Evolutionary conservation across 2,888 invertebrate genomes (phyloP), one percentile per base, ranked within the genome.

Genomic region (Nesidiocoris tenuis): DNA sequence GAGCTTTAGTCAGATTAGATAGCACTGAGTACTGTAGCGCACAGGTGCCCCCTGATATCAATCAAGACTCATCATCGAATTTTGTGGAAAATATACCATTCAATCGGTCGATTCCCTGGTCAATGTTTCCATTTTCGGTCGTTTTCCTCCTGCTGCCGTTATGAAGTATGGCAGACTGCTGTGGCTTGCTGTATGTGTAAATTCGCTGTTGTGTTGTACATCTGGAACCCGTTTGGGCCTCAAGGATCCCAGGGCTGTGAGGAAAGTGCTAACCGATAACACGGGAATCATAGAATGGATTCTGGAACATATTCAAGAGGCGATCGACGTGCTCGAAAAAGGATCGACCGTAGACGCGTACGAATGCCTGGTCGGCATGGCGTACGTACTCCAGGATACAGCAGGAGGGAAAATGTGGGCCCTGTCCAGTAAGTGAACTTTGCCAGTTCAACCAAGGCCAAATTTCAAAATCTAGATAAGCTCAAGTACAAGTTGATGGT

Each of bases 321-420:
- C 56, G 21, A 63, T 74, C 22, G 23, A 7, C 2, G 74, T 39
- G 22, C 63, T 63, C 16, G 63, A 55, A 56, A 74, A 74, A 23
- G 74, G 39, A 9, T 64, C 74, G 1, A 56, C 63, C 1, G 23
- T 74, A 1, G 55, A 64, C 74, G 25, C 24, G 17, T 74, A 74
- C 54, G 64, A 55, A n/a, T 74, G 74, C n/a, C 74, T 74, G 21
- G 74, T 63, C 17, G 63, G 63, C 9, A 74, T 64, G 56, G 64
- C 63, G 22, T 64, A 74, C 56, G 54, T 74, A 1, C 23, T 70
- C 17, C 70, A 70, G 22, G 65, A 57, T 23, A 22, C 22, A 16
- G 23, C 63, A 2, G 56, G 64, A 55, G 74, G 74, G 19, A 64
- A 74, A 16, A 18, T 74, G 1, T 74, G 74, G 74, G 74, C 74